Evolutionary conservation across 2,113 vertebrate species (phyloP), one percentile per base, ranked within the genome.

Genomic region (Redunca redunca): DNA sequence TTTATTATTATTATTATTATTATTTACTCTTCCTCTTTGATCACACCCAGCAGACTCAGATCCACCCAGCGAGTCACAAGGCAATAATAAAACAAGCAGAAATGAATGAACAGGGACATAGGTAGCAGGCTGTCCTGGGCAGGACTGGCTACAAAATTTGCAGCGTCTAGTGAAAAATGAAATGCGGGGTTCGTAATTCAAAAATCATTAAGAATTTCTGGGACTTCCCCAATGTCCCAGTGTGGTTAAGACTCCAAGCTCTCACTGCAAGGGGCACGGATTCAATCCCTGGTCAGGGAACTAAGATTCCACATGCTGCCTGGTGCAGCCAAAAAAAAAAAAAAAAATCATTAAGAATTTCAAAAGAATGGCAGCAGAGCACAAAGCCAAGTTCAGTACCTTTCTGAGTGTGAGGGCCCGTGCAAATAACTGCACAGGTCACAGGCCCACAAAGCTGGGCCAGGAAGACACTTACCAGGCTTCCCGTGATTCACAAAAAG

Each of bases 11-110:
- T 28, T 43, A 10, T 58, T 84, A 25, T 33, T 84, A 17, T 33
- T 17, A 46, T 80, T 87, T 25, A 43, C 52, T 50, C 52, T 46
- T 95, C 58, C 36, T 84, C 91, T 95, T 85, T 90, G 88, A 86
- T 92, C 88, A 40, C 17, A 43, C 21, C n/a, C 71, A 16, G 83
- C 2, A 48, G 52, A 33, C 28, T 89, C 40, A 25, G n/a, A 62
- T 19, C 91, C 60, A 67, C 78, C 33, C n/a, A 48, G n/a, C 11
- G 17, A 81, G n/a, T 43, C 57, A 30, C 23, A 53, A 80, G 21
- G 50, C 19, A 88, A 62, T 36, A n/a, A 53, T n/a, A 25, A 17
- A 83, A 46, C 25, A 7, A 82, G 40, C 28, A 23, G 60, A 46
- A n/a, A 26, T 2, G 55, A 26, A 57, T 25, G 36, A 26, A 62